A percentile compares a stretch with the other conserved stretches of the same genome.
phyloP scores from a whole-genome alignment of 92 coral and sea anemone species.

The Umimayanthus kanabou region DNA sequence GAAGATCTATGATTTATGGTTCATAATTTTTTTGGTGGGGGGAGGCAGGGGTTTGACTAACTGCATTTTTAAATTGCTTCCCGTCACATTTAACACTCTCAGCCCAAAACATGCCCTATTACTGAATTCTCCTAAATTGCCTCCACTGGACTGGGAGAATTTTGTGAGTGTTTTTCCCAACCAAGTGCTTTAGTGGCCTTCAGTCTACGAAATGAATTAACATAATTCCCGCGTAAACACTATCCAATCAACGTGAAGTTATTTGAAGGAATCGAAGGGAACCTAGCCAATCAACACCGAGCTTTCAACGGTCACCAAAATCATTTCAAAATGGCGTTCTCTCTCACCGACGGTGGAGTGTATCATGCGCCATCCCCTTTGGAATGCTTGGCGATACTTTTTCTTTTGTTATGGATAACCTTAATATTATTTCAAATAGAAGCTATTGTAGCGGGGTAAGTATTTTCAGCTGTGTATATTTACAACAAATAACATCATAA shows the following conservation, averaged over 20 bases:
- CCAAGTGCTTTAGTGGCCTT: no score
- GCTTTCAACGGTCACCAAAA: background rate
- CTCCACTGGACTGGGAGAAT: no score
- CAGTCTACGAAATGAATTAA: background rate
- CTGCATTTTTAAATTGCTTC: no score
- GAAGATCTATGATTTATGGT: no score
- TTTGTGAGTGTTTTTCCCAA: no score
- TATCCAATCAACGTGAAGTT: constrained; percentile 18
- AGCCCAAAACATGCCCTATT: no score
- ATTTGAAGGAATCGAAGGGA: background rate
- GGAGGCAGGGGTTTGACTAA: no score
- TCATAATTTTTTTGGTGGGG: no score
- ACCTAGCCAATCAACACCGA: constrained; percentile 14
- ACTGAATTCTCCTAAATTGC: no score
- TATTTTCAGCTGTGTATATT: background rate
- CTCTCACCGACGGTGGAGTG: constrained; percentile 47
- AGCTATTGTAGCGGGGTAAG: constrained; percentile 85
- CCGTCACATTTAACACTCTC: no score
- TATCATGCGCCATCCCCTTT: constrained; percentile 66
- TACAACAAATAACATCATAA: background rate
- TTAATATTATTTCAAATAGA: constrained; percentile 71
- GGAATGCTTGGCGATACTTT: constrained; percentile 68
- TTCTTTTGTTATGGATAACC: constrained; percentile 68
- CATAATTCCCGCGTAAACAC: constrained; percentile 41
- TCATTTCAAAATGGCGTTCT: constrained; percentile 72